phyloP scores from a whole-genome alignment of 2,113 vertebrate species.

The Siniperca chuatsi region DNA sequence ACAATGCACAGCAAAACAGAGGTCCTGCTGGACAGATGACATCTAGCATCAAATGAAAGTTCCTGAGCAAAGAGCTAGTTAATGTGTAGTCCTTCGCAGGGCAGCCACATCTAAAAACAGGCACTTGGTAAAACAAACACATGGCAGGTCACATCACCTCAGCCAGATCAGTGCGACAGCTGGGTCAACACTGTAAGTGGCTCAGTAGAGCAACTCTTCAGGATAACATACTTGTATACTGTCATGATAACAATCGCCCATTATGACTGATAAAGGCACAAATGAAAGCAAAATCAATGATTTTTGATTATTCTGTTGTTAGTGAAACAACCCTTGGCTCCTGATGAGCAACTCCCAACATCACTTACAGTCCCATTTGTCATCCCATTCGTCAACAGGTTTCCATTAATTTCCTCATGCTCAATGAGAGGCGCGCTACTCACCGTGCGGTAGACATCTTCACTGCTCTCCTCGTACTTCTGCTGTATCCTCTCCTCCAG shows the following conservation, averaged over 20 bases:
- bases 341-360: background rate
- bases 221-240: background rate
- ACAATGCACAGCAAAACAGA: background rate
- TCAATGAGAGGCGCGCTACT: constrained; percentile 65
- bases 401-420: background rate
- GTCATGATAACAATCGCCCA: background rate
- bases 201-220: constrained; percentile 8
- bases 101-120: constrained; percentile 11
- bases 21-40: background rate
- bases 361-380: background rate
- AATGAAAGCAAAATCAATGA: background rate
- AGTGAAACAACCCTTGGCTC: background rate
- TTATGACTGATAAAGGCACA: background rate
- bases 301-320: background rate
- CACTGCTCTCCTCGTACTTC: constrained; percentile 92
- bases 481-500: constrained; percentile 97
- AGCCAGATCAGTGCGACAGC: constrained; percentile 53
- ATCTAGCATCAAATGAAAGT: background rate
- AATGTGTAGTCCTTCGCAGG: background rate
- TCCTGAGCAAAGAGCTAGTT: background rate
- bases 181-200: constrained; percentile 46
- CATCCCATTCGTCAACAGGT: background rate
- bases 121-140: constrained; percentile 50
- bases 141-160: constrained; percentile 27
- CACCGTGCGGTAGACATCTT: constrained; percentile 93